Conservation (phyloP, 2,113 vertebrate species). For the crab-eating macaque (Macaca fascicularis) region DNA sequence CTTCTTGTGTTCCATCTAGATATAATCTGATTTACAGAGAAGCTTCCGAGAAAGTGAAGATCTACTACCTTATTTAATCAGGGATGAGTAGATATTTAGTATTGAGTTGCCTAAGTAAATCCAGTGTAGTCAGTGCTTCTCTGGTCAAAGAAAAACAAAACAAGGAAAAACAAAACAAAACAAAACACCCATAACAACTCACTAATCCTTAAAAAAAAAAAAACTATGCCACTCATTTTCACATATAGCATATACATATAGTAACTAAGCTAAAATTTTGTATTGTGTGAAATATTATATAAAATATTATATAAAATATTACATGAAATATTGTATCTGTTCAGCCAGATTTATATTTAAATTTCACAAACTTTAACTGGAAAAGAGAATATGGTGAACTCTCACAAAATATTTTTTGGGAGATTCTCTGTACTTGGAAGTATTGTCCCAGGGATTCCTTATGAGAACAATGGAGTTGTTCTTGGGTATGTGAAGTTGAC, state of each 20-base stretch:
- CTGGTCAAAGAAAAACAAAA: neutral
- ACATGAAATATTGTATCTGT: neutral
- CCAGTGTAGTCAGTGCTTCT: neutral
- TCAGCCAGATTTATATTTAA: neutral
- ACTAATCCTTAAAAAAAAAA: neutral
- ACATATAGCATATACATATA: neutral
- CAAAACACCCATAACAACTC: neutral
- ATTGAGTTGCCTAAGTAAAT: neutral
- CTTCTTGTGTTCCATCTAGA: neutral
- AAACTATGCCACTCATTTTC: neutral
- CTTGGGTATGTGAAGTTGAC: neutral
- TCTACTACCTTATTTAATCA: neutral
- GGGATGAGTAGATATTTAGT: neutral
- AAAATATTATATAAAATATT: too few relatives aligned
- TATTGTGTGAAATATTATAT: neutral
- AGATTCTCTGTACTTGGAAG: neutral
- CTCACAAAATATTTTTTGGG: neutral
- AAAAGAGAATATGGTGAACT: neutral
- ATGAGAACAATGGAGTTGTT: neutral
- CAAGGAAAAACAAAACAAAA: neutral
- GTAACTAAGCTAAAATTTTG: neutral
- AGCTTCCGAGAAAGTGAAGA: neutral
- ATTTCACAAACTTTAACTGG: neutral
- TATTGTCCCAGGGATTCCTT: neutral
- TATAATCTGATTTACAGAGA: neutral